Base-by-base conservation (phyloP, 1,140 invertebrate species). In the Rhynchophorus ferrugineus region DNA sequence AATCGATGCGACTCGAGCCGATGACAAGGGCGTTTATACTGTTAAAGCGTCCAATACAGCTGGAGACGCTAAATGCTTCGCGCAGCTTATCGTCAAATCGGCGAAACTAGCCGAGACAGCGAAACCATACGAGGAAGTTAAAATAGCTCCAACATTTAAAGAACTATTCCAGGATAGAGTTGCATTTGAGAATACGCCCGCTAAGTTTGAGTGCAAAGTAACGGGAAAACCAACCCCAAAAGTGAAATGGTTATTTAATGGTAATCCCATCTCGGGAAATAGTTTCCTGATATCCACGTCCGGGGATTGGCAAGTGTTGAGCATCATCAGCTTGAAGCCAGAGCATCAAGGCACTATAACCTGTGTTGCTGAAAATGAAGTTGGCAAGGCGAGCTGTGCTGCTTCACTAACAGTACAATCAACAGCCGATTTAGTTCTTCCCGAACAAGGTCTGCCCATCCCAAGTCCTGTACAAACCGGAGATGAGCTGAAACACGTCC, bases 1-100 rank as follows among this genome's bases (percentile, higher is more conserved):
- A 29, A 80, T 88, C 19, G 71, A 67, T 18, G 71, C 76, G 34
- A 77, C 79, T 0, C 66, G 57, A 6, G 72, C 76, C 1, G 75
- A 81, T 41, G 82, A 89, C 61, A 81, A 82, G 61, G 86, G 87
- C 2, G 82, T 87, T 44, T 90, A 89, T 62, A 84, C 83, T 0
- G 82, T 82, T 0, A 84, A 84, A 63, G 87, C 87, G 0, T 74
- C 71, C 1, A 90, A 89, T 67, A 61, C 69, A 14, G 71, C 75
- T 16, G 87, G 87, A n/a, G 84, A 89, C 58, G 84, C 83, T 0
- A 87, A 88, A 63, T 86, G 85, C 59, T 87, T 89, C 53, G 83
- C 85, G 0, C 82, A 86, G 56, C 62, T 91, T 2, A 86, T 84
- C 35, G 83, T 88, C 0, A 84, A 83, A 67, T 72, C 77, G 0